Evolutionary conservation across 2,113 vertebrate genomes (phyloP).

Genomic region (Lepisosteus osseus): DNA sequence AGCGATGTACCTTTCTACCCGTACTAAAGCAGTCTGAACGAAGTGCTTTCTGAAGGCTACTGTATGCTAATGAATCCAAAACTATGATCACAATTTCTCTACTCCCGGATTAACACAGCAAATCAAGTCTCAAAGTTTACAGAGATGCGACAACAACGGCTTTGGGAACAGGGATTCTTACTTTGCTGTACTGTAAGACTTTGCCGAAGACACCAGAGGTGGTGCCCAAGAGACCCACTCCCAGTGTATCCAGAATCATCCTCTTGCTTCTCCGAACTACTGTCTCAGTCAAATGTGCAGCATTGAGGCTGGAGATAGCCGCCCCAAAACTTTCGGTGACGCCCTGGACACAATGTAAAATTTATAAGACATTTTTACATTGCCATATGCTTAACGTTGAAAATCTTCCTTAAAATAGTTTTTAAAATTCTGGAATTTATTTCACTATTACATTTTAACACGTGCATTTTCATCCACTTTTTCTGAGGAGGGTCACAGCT

Average conservation of each 20-base stretch:
- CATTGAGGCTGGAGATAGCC: conserved; percentile 68
- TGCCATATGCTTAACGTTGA: too few species aligned
- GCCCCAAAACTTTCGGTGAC: conserved; percentile 84
- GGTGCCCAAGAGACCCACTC: conserved; percentile 82
- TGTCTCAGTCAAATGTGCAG: conserved; percentile 72
- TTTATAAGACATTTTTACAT: too few species aligned
- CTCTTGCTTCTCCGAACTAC: conserved; percentile 82
- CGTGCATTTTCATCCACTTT: too few species aligned
- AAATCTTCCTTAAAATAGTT: background rate
- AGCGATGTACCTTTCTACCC: too few species aligned
- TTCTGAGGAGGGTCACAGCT: too few species aligned
- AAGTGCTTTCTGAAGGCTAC: too few species aligned
- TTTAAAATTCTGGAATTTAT: background rate
- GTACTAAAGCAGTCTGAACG: too few species aligned
- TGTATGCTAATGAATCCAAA: too few species aligned
- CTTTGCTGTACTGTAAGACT: conserved; percentile 77
- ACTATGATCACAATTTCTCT: too few species aligned
- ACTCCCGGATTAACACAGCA: too few species aligned
- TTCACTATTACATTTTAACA: background rate
- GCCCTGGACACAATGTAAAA: conserved; percentile 52
- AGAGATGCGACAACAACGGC: too few species aligned
- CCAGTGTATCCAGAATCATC: conserved; percentile 91
- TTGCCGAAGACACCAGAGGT: conserved; percentile 78
- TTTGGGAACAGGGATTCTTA: conserved; percentile 40
- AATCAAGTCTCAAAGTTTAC: too few species aligned